A percentile compares a stretch with the other conserved stretches of the same genome.
These are phyloP conservation scores for Dryocosmus kuriphilus DNA, from an alignment of 2,888 invertebrate species.

Conservation along the genomic window DNA sequence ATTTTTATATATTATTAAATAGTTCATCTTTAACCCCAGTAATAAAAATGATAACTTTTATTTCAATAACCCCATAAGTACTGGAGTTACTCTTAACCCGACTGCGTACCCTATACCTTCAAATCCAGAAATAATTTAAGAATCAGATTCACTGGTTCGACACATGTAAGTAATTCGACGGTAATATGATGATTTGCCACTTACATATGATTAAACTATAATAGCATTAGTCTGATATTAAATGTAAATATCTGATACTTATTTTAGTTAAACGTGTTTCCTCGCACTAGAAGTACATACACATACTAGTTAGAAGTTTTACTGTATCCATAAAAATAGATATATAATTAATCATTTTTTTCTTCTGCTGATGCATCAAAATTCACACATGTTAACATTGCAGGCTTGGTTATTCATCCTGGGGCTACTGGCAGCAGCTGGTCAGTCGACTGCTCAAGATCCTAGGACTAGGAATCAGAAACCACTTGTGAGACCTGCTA, in stretches of 20 bases:
- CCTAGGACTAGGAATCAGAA: constrained; percentile 58
- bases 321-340: not conserved
- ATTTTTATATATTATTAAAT: too few species aligned
- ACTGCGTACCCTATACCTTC: not conserved
- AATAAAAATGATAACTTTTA: not conserved
- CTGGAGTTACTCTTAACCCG: not conserved
- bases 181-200: not conserved
- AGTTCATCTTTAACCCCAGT: too few species aligned
- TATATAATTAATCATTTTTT: not conserved
- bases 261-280: not conserved
- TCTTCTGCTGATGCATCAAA: not conserved
- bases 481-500: constrained; percentile 45
- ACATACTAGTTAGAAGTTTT: not conserved
- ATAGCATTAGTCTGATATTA: not conserved
- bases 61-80: not conserved
- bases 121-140: not conserved
- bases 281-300: not conserved
- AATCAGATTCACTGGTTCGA: not conserved
- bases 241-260: not conserved
- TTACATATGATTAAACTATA: not conserved
- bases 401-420: constrained; percentile 67
- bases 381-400: constrained; percentile 42
- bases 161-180: constrained; percentile 15
- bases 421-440: constrained; percentile 60
- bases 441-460: constrained; percentile 62